A percentile compares a stretch with the other conserved stretches of the same genome.
Conservation (phyloP, 1,140 invertebrate genomes). For the Drosophila sechellia region DNA sequence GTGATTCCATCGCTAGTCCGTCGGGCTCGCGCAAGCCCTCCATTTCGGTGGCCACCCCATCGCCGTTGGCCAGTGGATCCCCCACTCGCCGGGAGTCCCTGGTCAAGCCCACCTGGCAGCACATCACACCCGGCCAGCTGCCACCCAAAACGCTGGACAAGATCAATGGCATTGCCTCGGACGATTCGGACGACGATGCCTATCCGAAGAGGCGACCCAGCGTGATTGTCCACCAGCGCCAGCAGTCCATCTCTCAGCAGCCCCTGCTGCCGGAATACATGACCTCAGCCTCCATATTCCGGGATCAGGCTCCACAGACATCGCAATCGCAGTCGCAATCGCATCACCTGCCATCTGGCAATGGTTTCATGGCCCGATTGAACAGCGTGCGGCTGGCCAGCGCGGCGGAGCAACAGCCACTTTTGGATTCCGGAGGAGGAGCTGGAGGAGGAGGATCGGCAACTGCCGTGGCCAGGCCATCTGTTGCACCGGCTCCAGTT, state of each 20-base stretch:
- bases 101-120: slow-evolving; percentile 84
- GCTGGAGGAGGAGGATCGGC: slow-evolving; percentile 13
- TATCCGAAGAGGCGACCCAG: slow-evolving; percentile 76
- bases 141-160: slow-evolving; percentile 79
- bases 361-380: slow-evolving; percentile 67
- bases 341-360: slow-evolving; percentile 49
- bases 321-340: not conserved
- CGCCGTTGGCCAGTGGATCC: slow-evolving; percentile 53
- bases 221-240: slow-evolving; percentile 76
- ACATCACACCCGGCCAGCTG: slow-evolving; percentile 79
- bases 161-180: slow-evolving; percentile 75
- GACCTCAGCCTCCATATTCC: slow-evolving; percentile 55
- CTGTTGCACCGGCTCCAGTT: slow-evolving; percentile 18
- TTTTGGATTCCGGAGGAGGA: slow-evolving; percentile 46
- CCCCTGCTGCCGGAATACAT: slow-evolving; percentile 69
- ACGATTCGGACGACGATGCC: slow-evolving; percentile 77
- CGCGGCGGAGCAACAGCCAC: slow-evolving; percentile 60
- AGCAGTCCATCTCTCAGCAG: slow-evolving; percentile 71
- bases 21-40: slow-evolving; percentile 56
- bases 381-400: slow-evolving; percentile 44
- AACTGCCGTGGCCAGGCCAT: slow-evolving; percentile 8
- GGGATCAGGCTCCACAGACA: slow-evolving; percentile 50
- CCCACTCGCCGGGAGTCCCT: slow-evolving; percentile 75
- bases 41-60: slow-evolving; percentile 39
- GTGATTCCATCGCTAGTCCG: slow-evolving; percentile 69